Evolutionary conservation across 2,797 vertebrate genomes (phyloP).

Genomic region (Karalla daura): DNA sequence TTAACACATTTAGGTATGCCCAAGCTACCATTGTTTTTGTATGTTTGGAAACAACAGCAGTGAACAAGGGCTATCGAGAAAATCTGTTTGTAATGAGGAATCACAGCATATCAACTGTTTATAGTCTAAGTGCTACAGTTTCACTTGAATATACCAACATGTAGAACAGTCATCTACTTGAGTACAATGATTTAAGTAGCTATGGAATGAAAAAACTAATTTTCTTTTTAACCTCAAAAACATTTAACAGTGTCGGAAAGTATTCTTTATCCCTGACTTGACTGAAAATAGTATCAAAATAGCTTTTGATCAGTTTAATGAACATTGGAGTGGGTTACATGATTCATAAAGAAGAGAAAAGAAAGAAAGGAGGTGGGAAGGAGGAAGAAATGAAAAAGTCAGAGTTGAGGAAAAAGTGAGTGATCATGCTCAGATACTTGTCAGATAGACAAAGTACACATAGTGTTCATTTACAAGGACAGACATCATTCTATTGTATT

Average conservation of each 20-base stretch:
- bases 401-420: conserved; percentile 36
- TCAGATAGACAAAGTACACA: conserved; percentile 35
- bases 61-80: conserved; percentile 12
- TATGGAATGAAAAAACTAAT: too few species aligned
- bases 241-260: conserved; percentile 16
- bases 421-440: conserved; percentile 62
- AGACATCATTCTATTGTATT: conserved; percentile 25
- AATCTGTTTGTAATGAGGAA: conserved; percentile 19
- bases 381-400: conserved; percentile 18
- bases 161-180: conserved; percentile 9
- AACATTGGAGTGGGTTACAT: conserved; percentile 8
- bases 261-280: conserved; percentile 1
- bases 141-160: too few species aligned
- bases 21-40: not conserved
- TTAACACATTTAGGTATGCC: conserved; percentile 18
- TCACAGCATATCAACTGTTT: not conserved
- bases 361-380: conserved; percentile 11
- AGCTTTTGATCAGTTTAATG: too few species aligned
- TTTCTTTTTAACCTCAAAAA: not conserved
- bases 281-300: too few species aligned
- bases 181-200: conserved; percentile 38
- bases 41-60: not conserved
- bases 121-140: too few species aligned
- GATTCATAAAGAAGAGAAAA: conserved; percentile 11
- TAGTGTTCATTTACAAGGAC: conserved; percentile 34